Base-by-base conservation (phyloP, 2,888 invertebrate genomes). In the Oscheius onirici region DNA sequence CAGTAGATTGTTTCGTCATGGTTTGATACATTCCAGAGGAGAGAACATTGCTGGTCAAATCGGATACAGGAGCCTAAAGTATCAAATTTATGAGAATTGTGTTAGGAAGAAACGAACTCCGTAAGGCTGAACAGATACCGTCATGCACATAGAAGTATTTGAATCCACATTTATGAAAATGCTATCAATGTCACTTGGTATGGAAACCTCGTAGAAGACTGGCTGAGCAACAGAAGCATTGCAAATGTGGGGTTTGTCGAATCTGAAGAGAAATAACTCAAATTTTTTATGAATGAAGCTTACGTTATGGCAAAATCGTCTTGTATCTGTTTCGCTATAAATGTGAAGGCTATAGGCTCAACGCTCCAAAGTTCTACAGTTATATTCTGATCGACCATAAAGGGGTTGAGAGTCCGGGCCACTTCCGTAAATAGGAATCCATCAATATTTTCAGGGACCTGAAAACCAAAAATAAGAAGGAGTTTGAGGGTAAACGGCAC, bases 21-120 rank as follows among this genome's bases (percentile, higher is more conserved):
- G 94, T 94, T 83, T 94, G 91, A 74, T 88, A 88, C 49, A 85
- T 83, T 3, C 93, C 93, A 73, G 92, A 91, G 82, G 92, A 93
- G 70, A 92, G 90, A 11, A 94, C 92, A 82, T 93, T 93, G 70
- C 91, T 90, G 79, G 93, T 93, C 73, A 92, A 90, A 88, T 94
- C 94, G 86, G 92, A 92, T 1, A 94, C 93, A 11, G 94, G 94
- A 87, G 94, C 94, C 94, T 94, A 87, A 63, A 91, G 91, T 75
- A 74, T 74, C 76, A 5, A 20, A 26, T n/a, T n/a, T n/a, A n/a
- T n/a, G 28, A 63, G 11, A 49, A 67, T 49, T 17, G 40, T 26
- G n/a, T 41, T 10, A 63, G 40, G 41, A 40, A 61, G 51, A 55
- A 55, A 66, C 77, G 69, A 71, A 89, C 89, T 84, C 91, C 91